phyloP scores from a whole-genome alignment of 1,140 invertebrate species.

The Drosophila truncata region DNA sequence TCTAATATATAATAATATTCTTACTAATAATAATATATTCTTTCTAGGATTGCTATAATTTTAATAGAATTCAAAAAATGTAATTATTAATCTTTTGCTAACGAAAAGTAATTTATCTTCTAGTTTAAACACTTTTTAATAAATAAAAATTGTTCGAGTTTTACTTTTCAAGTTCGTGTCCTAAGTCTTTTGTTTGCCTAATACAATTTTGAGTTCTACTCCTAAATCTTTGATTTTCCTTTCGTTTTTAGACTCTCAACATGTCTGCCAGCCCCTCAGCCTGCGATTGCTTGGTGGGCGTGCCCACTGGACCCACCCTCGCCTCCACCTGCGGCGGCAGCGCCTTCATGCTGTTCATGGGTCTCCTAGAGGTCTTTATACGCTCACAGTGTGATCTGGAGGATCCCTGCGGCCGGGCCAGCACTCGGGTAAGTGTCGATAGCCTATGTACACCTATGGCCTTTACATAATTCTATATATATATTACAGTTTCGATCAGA shows the following conservation, averaged over 20 bases:
- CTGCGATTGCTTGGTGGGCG: constrained; percentile 91
- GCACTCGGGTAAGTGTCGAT: constrained; percentile 68
- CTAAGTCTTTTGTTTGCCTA: constrained; percentile 53
- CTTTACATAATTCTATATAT: neutral
- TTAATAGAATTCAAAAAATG: neutral
- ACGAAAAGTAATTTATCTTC: neutral
- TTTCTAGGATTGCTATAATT: too few relatives aligned
- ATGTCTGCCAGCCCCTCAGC: constrained; percentile 80
- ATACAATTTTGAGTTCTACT: neutral
- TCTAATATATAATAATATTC: neutral
- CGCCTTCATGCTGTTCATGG: constrained; percentile 95
- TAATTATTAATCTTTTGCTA: neutral
- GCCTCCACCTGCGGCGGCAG: constrained; percentile 92
- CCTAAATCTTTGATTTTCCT: neutral
- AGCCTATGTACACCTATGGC: neutral
- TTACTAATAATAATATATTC: neutral
- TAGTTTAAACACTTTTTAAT: neutral
- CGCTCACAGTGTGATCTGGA: constrained; percentile 93
- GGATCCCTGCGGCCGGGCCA: constrained; percentile 91
- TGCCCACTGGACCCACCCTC: constrained; percentile 90
- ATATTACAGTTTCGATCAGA: constrained; percentile 86
- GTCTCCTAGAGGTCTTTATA: constrained; percentile 92
- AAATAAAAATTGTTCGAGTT: too few relatives aligned
- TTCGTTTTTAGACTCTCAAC: constrained; percentile 18
- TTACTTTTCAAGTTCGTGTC: constrained; percentile 30